Base-by-base conservation (phyloP, 2,113 vertebrate species). In the Gobiocypris rarus region DNA sequence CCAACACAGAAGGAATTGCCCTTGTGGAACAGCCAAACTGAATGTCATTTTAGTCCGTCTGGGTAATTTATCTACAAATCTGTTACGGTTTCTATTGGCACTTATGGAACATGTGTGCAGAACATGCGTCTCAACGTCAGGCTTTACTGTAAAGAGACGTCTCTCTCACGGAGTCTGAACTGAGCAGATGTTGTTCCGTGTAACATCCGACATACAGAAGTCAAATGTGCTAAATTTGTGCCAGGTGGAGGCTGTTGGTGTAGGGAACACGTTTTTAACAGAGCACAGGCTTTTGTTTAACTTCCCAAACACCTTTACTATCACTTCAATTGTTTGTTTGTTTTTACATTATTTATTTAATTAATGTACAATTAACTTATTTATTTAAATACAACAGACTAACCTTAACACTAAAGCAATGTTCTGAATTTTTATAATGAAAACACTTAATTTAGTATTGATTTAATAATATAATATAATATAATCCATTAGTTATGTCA, bases 201-300 rank as follows among this genome's bases (percentile, higher is more conserved):
- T 50, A 54, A 81, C 54, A 77, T 63, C 24, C 31, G 77, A 45
- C 67, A 76, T 31, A 31, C 59, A 45, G 78, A 75, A 84, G 56
- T 78, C 79, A 70, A 88, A 78, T 59, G 14, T 13, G 52, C 26
- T 76, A 56, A 74, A 85, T 83, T 54, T 34, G 24, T 52, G 77
- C 77, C 84, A 85, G 85, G 78, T 82, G 58, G 48, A 69, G 31
- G 19, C 54, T 65, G 58, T 19, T 34, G 70, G 61, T 9, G 7
- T 67, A 67, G 9, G 22, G 48, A 78, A 59, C 8, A 43, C 15
- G 9, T 10, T 22, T 75, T 31, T 34, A 34, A 28, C 24, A 56
- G 17, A 56, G 17, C 17, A 19, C 0, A 0, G 15, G 6, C 15
- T 76, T 56, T 75, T 17, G 50, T 34, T 17, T 6, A 15, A 17